phyloP scores from a whole-genome alignment of 2,797 vertebrate genomes.

The Acanthurus lineatus region DNA sequence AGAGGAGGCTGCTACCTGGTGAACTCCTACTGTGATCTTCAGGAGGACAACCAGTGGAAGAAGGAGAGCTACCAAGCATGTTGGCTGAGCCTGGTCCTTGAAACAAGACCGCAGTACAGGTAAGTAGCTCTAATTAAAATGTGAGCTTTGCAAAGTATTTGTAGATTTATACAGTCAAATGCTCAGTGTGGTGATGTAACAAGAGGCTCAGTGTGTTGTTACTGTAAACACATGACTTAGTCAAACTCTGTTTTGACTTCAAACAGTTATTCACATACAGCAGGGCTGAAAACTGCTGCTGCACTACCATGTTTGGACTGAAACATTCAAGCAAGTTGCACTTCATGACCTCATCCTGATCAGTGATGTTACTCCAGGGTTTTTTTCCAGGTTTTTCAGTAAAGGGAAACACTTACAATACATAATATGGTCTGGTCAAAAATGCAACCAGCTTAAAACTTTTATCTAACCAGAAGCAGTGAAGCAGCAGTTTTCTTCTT shows the following conservation, averaged over 20 bases:
- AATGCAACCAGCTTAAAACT: not conserved
- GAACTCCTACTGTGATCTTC: conserved; percentile 71
- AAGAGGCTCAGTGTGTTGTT: too few relatives aligned
- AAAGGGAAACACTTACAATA: not conserved
- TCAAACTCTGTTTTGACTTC: not conserved
- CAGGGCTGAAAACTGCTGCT: not conserved
- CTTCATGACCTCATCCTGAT: conserved; percentile 3
- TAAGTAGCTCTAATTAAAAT: conserved; percentile 26
- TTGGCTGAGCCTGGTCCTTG: conserved; percentile 71
- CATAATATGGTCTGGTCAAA: not conserved
- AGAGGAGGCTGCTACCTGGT: conserved; percentile 70
- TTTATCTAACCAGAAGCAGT: not conserved
- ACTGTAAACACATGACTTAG: too few relatives aligned
- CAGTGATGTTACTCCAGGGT: not conserved
- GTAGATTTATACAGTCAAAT: not conserved
- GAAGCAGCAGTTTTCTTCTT: not conserved
- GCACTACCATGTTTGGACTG: not conserved
- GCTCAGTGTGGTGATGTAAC: not conserved
- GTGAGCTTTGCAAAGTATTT: not conserved
- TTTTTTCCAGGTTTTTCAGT: not conserved
- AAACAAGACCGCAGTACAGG: conserved; percentile 74
- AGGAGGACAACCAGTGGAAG: conserved; percentile 66
- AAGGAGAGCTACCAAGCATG: conserved; percentile 69
- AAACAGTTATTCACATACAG: not conserved
- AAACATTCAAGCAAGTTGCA: not conserved